Conservation (phyloP, 2,113 vertebrate genomes). For the Pterophyllum scalare region DNA sequence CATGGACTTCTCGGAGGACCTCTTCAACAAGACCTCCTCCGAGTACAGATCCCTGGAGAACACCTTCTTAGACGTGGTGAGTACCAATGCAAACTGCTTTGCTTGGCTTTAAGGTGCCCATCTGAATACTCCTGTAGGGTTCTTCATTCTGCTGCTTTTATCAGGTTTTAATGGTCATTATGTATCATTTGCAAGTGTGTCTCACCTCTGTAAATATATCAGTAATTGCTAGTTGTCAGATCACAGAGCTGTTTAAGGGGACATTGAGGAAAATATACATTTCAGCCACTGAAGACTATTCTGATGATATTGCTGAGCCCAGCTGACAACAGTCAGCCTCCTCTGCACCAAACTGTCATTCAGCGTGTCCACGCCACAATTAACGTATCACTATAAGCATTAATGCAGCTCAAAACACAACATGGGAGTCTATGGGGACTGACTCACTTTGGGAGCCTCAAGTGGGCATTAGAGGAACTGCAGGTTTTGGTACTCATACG, state of each 20-base stretch:
- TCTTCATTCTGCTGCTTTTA: neutral
- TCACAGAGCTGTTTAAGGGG: neutral
- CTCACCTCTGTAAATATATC: neutral
- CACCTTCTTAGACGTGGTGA: conserved; percentile 88
- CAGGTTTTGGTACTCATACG: neutral
- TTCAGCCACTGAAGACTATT: neutral
- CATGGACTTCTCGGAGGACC: conserved; percentile 88
- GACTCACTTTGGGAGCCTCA: neutral
- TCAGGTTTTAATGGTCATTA: neutral
- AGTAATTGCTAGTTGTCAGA: neutral
- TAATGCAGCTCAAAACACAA: neutral
- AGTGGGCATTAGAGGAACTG: neutral
- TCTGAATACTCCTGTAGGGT: neutral
- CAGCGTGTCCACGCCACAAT: neutral
- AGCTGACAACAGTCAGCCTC: neutral
- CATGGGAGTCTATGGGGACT: neutral
- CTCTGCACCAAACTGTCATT: neutral
- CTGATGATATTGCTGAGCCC: neutral
- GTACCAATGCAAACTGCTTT: conserved; percentile 54
- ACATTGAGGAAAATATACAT: neutral
- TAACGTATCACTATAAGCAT: neutral
- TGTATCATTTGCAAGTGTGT: neutral
- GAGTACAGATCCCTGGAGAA: conserved; percentile 89
- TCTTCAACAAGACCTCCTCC: conserved; percentile 90
- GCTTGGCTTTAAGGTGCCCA: too few relatives aligned